Evolutionary conservation across 1,140 invertebrate genomes (phyloP).

Genomic region (Pseudomyrmex concolor): DNA sequence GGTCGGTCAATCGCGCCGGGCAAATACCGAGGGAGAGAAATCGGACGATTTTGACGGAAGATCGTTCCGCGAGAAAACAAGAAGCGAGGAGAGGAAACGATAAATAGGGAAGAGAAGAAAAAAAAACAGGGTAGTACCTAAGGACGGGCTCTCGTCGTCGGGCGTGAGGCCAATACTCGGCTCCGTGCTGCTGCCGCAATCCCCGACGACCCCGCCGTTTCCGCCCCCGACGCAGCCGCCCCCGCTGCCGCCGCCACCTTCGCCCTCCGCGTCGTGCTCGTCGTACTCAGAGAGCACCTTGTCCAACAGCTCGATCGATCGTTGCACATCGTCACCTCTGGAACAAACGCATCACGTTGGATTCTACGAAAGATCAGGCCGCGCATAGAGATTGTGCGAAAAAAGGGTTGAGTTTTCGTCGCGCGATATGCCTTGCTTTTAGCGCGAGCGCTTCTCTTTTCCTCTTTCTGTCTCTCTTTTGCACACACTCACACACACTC

Average conservation of each 20-base stretch:
- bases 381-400: neutral
- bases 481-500: neutral
- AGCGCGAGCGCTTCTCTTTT: too few relatives aligned
- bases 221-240: slow-evolving; percentile 71
- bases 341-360: slow-evolving; percentile 83
- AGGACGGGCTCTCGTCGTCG: slow-evolving; percentile 90
- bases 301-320: slow-evolving; percentile 93
- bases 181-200: slow-evolving; percentile 85
- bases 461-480: too few relatives aligned
- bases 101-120: neutral
- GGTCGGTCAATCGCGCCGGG: slow-evolving; percentile 37
- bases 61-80: slow-evolving; percentile 31
- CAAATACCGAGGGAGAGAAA: slow-evolving; percentile 34
- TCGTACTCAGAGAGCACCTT: slow-evolving; percentile 95
- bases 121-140: slow-evolving; percentile 81
- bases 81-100: slow-evolving; percentile 15
- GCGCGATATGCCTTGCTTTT: neutral
- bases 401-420: neutral
- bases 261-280: slow-evolving; percentile 88
- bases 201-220: slow-evolving; percentile 79
- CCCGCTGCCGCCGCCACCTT: slow-evolving; percentile 76
- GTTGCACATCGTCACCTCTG: slow-evolving; percentile 93
- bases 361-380: slow-evolving; percentile 80
- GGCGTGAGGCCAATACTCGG: slow-evolving; percentile 85
- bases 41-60: neutral